Evolutionary conservation across 2,797 vertebrate genomes (phyloP), one percentile per base, ranked within the genome.

Genomic region (Peromyscus nudipes): DNA sequence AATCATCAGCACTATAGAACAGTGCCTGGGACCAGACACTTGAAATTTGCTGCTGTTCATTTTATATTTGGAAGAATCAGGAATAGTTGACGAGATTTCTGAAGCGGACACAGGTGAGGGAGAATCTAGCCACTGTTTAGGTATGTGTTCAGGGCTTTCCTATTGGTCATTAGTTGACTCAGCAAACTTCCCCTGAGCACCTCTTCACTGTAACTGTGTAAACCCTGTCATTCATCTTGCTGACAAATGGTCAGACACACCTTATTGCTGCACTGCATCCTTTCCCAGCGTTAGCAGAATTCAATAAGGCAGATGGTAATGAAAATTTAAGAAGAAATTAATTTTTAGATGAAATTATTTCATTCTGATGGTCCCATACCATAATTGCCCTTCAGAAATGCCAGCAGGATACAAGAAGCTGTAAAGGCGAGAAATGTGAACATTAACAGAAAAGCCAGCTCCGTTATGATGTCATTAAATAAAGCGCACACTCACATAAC

Each of bases 351-450:
- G 95, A 97, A 96, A 94, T 92, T n/a, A 97, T 76, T 81, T 96
- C 88, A 96, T 94, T 90, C 89, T 82, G 95, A 65, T 85, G 64
- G 97, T 98, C 95, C 88, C 95, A 93, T n/a, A 25, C 55, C 81
- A 95, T 96, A 98, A 97, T 95, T 62, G 27, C 5, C 77, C 91
- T 97, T 93, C 49, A 96, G 96, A 94, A 97, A 97, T 82, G 40
- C 34, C 43, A 95, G 40, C 52, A 92, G 87, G 96, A 89, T 93
- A 94, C 16, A 21, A 67, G 17, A 13, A 95, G 94, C 62, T 71
- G 0, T 64, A 98, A 80, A 98, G 93, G 96, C 90, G 94, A 97
- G 89, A 94, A 80, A 95, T 52, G 27, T 97, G 91, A 79, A 94
- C 85, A 92, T 95, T 90, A 96, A 92, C 65, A 0, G 19, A 96